Evolutionary conservation across 2,797 vertebrate species (phyloP).

Genomic region (Myripristis murdjan): DNA sequence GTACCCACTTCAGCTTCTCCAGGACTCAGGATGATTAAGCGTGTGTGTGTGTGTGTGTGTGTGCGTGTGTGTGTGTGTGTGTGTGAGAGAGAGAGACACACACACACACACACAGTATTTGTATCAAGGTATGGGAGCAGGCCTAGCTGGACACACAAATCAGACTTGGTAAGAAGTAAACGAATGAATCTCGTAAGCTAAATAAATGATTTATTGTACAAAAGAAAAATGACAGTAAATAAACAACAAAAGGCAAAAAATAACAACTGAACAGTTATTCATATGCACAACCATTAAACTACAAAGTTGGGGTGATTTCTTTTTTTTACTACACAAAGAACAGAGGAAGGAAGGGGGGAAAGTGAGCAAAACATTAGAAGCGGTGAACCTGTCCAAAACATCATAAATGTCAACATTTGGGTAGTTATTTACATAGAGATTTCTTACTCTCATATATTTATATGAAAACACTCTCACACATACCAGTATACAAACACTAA

Average conservation of each 20-base stretch:
- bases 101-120: no score
- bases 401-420: slow-evolving; percentile 85
- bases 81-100: background rate
- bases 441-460: slow-evolving; percentile 83
- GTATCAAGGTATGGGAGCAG: background rate
- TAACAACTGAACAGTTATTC: slow-evolving; percentile 86
- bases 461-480: slow-evolving; percentile 85
- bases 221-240: slow-evolving; percentile 91
- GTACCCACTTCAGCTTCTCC: slow-evolving; percentile 49
- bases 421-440: slow-evolving; percentile 85
- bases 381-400: slow-evolving; percentile 87
- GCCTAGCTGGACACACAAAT: background rate
- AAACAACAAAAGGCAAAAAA: slow-evolving; percentile 84
- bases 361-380: slow-evolving; percentile 83
- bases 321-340: slow-evolving; percentile 85
- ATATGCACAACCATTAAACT: slow-evolving; percentile 89
- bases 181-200: slow-evolving; percentile 82
- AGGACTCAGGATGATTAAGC: slow-evolving; percentile 50
- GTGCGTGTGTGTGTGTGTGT: slow-evolving; percentile 15
- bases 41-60: slow-evolving; percentile 12
- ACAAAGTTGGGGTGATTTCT: slow-evolving; percentile 86
- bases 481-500: slow-evolving; percentile 82
- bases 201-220: slow-evolving; percentile 96
- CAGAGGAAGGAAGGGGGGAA: slow-evolving; percentile 78
- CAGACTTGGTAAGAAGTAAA: slow-evolving; percentile 37